Base-by-base conservation (phyloP, 2,888 invertebrate genomes). In the Latrodectus elegans region DNA sequence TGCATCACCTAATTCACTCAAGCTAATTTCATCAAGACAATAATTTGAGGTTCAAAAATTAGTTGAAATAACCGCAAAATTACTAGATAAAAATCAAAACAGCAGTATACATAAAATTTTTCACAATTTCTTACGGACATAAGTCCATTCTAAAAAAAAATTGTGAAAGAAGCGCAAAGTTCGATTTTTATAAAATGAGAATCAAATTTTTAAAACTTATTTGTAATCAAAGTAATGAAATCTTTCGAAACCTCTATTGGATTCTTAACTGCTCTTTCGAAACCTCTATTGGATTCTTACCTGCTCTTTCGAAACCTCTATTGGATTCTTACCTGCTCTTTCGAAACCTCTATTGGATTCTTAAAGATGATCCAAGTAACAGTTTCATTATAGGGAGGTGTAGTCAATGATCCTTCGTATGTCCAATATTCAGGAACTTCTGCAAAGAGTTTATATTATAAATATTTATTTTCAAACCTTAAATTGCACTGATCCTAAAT, bases 351-450 rank as follows among this genome's bases (percentile, higher is more conserved):
- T 78, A 97, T 95, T 53, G 96, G 96, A 80, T 96, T 95, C 91
- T 97, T 96, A 92, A 98, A 97, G 8, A 98, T 95, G 90, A 98
- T 96, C 98, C 98, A 98, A 89, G 95, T 96, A 89, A 98, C 98
- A 90, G 96, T 97, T 92, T 98, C 98, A 6, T 90, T 92, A 89
- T 92, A 92, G 1, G 98, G 98, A 8, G 98, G 98, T 0, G 98
- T 98, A 79, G 98, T 98, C 90, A 98, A 93, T 0, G 93, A 98
- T 55, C 98, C 98, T 89, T 95, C 95, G 92, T 98, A 98, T 3
- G 97, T 98, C 97, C 97, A 98, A 92, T 97, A 98, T 60, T 85
- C 78, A 17, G 78, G 88, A 14, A 83, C 77, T 67, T 72, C 87
- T 14, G 38, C 6, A 64, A 64, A 52, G 52, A 14, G 0, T 38